These are phyloP conservation scores for Lasioglossum malachurum DNA, from an alignment of 2,888 invertebrate species.

Conservation along the genomic window DNA sequence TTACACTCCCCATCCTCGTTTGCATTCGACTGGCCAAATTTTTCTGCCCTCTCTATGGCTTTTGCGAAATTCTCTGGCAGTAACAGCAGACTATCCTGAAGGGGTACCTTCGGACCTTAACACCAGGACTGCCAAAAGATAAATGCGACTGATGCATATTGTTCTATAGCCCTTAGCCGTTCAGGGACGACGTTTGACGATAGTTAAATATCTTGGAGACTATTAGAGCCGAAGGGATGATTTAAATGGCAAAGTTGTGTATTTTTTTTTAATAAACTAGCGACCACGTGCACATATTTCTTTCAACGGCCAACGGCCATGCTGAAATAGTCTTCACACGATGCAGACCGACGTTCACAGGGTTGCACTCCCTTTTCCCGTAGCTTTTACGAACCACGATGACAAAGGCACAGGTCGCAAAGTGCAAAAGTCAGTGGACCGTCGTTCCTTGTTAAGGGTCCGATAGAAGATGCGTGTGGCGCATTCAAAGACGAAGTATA, in stretches of 20 bases:
- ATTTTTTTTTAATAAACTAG: not conserved
- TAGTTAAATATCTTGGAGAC: too few species aligned
- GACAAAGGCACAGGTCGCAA: not conserved
- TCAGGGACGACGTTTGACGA: too few species aligned
- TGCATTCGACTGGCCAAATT: conserved; percentile 10
- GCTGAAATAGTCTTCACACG: not conserved
- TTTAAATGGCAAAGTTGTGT: not conserved
- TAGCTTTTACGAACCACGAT: not conserved
- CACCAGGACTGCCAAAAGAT: not conserved
- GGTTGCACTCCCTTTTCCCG: not conserved
- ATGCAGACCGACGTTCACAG: not conserved
- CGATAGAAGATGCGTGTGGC: not conserved
- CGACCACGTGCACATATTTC: not conserved
- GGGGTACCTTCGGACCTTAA: not conserved
- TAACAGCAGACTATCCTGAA: not conserved
- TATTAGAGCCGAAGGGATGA: not conserved
- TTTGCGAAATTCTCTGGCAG: not conserved
- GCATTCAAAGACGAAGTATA: not conserved
- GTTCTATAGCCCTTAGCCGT: too few species aligned
- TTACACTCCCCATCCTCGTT: not conserved
- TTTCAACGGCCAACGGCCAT: not conserved
- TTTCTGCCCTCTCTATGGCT: not conserved
- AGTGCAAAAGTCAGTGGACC: conserved; percentile 10
- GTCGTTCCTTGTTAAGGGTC: conserved; percentile 10
- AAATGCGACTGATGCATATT: not conserved